Percentiles rank a stretch among this genome's conserved stretches.
Evolutionary conservation across 2,797 vertebrate species (phyloP).

Genomic region (Octomys mimax): DNA sequence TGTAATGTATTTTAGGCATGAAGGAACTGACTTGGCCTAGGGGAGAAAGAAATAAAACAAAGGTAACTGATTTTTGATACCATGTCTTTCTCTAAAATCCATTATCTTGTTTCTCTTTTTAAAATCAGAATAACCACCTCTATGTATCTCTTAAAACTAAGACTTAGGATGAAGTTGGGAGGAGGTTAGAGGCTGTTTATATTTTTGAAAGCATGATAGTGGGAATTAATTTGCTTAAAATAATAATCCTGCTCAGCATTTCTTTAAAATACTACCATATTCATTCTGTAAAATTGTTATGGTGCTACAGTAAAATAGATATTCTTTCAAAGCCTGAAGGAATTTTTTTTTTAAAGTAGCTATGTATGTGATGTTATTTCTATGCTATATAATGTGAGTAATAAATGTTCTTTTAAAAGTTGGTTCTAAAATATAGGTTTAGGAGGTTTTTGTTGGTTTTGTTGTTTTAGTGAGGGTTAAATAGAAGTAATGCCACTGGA

Average conservation of each 20-base stretch:
- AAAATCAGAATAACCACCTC: slow-evolving; percentile 16
- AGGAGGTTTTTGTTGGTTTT: not conserved
- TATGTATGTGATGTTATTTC: not conserved
- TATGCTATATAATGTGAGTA: not conserved
- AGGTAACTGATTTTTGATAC: slow-evolving; percentile 48
- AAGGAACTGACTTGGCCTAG: slow-evolving; percentile 50
- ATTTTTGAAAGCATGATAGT: slow-evolving; percentile 39
- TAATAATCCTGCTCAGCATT: not conserved
- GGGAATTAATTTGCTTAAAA: slow-evolving; percentile 38
- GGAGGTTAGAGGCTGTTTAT: not conserved
- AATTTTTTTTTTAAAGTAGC: not conserved
- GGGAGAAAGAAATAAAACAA: slow-evolving; percentile 68
- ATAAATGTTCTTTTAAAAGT: slow-evolving; percentile 23
- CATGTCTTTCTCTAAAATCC: slow-evolving; percentile 11
- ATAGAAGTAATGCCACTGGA: not conserved
- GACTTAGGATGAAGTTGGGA: slow-evolving; percentile 54
- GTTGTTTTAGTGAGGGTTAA: not conserved
- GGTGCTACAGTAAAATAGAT: not conserved
- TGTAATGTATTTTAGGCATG: slow-evolving; percentile 50
- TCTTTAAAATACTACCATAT: slow-evolving; percentile 6
- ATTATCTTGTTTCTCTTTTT: slow-evolving; percentile 36
- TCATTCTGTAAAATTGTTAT: slow-evolving; percentile 28
- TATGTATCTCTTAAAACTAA: not conserved
- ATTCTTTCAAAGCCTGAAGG: not conserved
- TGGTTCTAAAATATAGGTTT: not conserved